Evolutionary conservation across 2,113 vertebrate genomes (phyloP), one percentile per base, ranked within the genome.

Genomic region (Hippopotamus amphibius): DNA sequence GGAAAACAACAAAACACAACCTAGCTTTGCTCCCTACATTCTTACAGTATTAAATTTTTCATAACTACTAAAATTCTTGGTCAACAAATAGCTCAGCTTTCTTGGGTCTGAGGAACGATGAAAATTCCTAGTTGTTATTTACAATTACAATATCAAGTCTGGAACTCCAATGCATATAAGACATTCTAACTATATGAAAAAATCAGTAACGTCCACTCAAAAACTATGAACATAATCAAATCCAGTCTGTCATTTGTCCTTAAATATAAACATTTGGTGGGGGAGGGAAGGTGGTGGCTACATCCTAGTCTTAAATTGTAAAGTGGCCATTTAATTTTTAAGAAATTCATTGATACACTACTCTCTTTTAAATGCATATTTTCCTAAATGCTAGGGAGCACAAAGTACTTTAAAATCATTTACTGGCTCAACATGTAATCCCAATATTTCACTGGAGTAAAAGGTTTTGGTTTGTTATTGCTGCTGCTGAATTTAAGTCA

Each of bases 391-490:
- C 11, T 90, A 95, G 1, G 10, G 21, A 80, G 37, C 21, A 74
- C 48, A 82, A n/a, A 74, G 15, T 26, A 86, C 61, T 84, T 22
- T 68, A 66, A 84, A 96, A 92, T 92, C 5, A 82, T 81, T 88
- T 93, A 61, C 12, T 88, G 80, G 19, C 1, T 93, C 59, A 48
- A 66, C 7, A 81, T 63, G 21, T 55, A 88, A 81, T 80, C 68
- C 43, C 65, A 95, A 66, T 26, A 86, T 43, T 53, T 68, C 12
- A 43, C 5, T 57, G 2, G 46, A 37, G 14, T 72, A 88, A 76
- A 90, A 92, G 9, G 30, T 69, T 96, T 95, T 66, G 68, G 5
- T 71, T 96, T 96, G 9, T 77, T 95, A 30, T 46, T 76, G 0
- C 7, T 94, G 17, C 63, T 82, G 28, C 33, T 82, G 14, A 96